Base-by-base conservation (phyloP, 1,140 invertebrate species). In the Phenacoccus solenopsis region DNA sequence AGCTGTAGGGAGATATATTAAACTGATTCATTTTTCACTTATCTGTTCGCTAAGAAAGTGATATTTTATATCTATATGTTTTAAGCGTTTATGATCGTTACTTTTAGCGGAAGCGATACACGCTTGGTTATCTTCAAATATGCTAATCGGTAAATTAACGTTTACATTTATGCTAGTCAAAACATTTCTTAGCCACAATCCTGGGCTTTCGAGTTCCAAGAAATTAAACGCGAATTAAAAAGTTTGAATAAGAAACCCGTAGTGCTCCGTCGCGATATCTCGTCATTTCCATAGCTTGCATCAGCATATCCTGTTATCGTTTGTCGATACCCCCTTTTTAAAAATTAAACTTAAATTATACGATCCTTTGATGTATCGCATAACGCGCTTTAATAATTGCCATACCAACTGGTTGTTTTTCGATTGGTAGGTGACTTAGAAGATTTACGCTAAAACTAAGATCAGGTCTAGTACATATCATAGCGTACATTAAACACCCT, bases 281-380 rank as follows among this genome's bases (percentile, higher is more conserved):
- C 68, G 70, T 77, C 71, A 64, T 74, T 75, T n/a, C 71, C 78
- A 74, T 75, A 80, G 72, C 80, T 78, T 9, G 77, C 76, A 74
- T 80, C 80, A 24, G 67, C 13, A 70, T 35, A 56, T 27, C 38
- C 28, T 13, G 22, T 27, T 59, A 59, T 59, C 25, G 28, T 22
- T 59, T 21, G 28, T 67, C n/a, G n/a, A n/a, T 74, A 56, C 25
- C 56, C 28, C 69, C 72, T 70, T 74, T 74, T 61, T 64, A 76
- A 69, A 76, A 20, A 16, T 24, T 12, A 78, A 32, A 9, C 73
- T 74, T 21, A 69, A 59, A 69, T 73, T 16, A 32, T 30, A 20
- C 24, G 74, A 77, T 56, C 67, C 64, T 61, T 74, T 75, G 30
- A 77, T 70, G 68, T 77, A 77, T 10, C 73, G 49, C 20, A 77